Evolutionary conservation across 2,888 invertebrate genomes (phyloP).

Genomic region (Tribolium freemani): DNA sequence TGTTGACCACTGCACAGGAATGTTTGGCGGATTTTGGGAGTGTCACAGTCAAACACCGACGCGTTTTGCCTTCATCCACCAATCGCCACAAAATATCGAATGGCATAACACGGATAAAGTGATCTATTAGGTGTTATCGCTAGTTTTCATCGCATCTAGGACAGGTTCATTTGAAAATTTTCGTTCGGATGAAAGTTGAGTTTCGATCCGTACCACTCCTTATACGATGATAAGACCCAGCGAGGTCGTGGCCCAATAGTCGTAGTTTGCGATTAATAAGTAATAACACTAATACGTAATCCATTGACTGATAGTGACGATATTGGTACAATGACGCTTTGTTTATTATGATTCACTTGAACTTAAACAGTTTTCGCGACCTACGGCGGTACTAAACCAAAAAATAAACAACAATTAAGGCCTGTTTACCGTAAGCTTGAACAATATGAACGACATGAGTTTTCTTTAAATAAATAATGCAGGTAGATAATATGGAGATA

Average conservation of each 20-base stretch:
- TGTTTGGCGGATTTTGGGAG: not conserved
- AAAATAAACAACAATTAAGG: not conserved
- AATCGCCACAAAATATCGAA: no score
- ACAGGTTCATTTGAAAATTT: conserved; percentile 3
- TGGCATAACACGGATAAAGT: conserved; percentile 12
- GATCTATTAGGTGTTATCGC: not conserved
- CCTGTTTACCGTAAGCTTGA: not conserved
- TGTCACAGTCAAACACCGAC: not conserved
- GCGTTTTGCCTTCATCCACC: no score
- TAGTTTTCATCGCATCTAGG: not conserved
- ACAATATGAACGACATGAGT: not conserved
- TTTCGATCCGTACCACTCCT: not conserved
- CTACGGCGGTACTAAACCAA: not conserved
- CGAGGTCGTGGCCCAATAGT: not conserved
- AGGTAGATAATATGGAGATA: not conserved
- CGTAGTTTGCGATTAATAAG: not conserved
- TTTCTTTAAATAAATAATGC: not conserved
- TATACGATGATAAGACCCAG: not conserved
- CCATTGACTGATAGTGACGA: not conserved
- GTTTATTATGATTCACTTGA: not conserved
- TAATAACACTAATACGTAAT: not conserved
- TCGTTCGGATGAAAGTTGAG: not conserved
- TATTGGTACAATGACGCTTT: not conserved
- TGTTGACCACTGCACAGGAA: not conserved
- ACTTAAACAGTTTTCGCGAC: not conserved